A percentile compares a stretch with the other conserved stretches of the same genome.
These are phyloP conservation scores for Aix galericulata DNA, from an alignment of 2,113 vertebrate genomes.

Conservation along the genomic window DNA sequence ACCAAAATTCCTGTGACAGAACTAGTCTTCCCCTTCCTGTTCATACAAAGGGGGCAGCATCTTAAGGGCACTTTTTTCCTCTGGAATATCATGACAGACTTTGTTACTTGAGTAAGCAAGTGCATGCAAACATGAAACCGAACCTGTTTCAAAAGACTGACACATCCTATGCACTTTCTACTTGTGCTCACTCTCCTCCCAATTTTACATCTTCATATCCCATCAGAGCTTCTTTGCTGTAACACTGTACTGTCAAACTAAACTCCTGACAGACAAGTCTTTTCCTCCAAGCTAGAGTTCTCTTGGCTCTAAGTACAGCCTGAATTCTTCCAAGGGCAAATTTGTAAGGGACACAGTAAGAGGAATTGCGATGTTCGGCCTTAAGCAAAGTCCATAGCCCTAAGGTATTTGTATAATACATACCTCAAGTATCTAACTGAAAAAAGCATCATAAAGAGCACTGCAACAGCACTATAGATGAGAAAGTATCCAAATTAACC, in stretches of 20 bases:
- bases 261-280: background rate
- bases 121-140: background rate
- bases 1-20: background rate
- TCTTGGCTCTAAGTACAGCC: background rate
- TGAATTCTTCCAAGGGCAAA: background rate
- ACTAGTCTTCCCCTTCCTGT: background rate
- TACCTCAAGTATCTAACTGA: background rate
- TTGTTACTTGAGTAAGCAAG: background rate
- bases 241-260: background rate
- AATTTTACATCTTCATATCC: background rate
- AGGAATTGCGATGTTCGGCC: background rate
- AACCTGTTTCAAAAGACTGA: accelerated
- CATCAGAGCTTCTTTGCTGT: background rate
- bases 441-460: background rate
- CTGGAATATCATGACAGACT: background rate
- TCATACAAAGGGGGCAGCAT: background rate
- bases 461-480: background rate
- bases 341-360: background rate
- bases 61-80: background rate
- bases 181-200: background rate
- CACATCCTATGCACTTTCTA: background rate
- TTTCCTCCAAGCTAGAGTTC: background rate
- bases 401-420: background rate
- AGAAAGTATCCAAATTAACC: background rate
- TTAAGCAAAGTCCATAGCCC: background rate